Conservation (phyloP, 2,797 vertebrate genomes). For the Diplodus sargus region DNA sequence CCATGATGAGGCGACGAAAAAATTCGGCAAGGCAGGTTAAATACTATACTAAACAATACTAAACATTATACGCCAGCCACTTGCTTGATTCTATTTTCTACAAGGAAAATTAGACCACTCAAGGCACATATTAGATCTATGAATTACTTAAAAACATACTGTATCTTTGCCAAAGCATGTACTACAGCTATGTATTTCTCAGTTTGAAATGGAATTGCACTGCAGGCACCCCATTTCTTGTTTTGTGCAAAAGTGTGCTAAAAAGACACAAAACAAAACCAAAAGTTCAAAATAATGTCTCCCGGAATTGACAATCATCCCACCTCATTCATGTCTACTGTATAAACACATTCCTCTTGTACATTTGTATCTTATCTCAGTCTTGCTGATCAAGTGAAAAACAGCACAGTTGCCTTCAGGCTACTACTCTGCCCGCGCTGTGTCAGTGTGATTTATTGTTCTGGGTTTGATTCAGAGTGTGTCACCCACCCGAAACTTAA, state of each 20-base stretch:
- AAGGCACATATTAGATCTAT: too few species aligned
- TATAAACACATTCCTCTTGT: conserved; percentile 3
- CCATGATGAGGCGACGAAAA: too few species aligned
- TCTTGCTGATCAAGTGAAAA: conserved; percentile 56
- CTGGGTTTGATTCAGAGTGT: conserved; percentile 36
- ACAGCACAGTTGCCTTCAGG: conserved; percentile 40
- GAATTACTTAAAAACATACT: too few species aligned
- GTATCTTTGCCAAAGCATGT: too few species aligned
- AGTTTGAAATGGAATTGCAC: too few species aligned
- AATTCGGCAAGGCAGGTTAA: too few species aligned
- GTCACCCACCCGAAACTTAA: conserved; percentile 42
- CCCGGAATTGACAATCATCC: conserved; percentile 15
- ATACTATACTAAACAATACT: too few species aligned
- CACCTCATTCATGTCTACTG: neutral
- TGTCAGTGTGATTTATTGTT: conserved; percentile 55
- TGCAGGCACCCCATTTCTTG: too few species aligned
- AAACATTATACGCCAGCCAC: too few species aligned
- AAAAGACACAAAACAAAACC: conserved; percentile 5
- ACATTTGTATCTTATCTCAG: conserved; percentile 36
- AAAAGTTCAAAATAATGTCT: neutral
- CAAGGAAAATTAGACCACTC: too few species aligned
- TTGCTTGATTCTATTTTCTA: too few species aligned
- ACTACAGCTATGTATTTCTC: too few species aligned
- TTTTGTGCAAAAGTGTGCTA: neutral
- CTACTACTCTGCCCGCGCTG: conserved; percentile 28